Evolutionary conservation across 1,140 invertebrate species (phyloP), one percentile per base, ranked within the genome.

Genomic region (Drosophila funebris): DNA sequence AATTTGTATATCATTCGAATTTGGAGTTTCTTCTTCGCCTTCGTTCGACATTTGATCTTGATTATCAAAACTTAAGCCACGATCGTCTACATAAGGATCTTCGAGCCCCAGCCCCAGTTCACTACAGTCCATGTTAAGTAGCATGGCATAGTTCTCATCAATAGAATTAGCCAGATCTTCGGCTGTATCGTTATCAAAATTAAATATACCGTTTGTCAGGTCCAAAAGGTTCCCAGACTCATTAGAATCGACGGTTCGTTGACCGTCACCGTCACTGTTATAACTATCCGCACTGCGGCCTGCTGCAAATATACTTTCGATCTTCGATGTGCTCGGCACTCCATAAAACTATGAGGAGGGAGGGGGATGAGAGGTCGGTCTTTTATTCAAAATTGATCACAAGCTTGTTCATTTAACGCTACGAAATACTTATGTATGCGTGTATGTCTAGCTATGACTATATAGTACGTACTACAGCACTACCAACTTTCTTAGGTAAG

Each of bases 371-470:
- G 61, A 78, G 63, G 77, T 87, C 77, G 73, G 64, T 64, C 46
- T 74, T 88, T 88, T 88, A 88, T 88, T 88, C 69, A 66, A 48
- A 52, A 48, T 46, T 43, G 63, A 89, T 84, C 77, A 87, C 82
- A 89, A 82, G 77, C 62, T 75, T 64, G 43, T 75, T 84, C 62
- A 72, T 56, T 63, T 43, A 53, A 82, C 54, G 66, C 74, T 84
- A 79, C 71, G 66, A 62, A 43, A 57, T 64, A 70, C 48, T 37
- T 62, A 54, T 60, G 50, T 50, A 53, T 44, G 56, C 43, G 43
- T 63, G 29, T 61, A 61, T 39, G 39, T 62, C 50, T 63, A 52
- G 14, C 57, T 76, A 66, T 4, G 48, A 57, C 48, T 68, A 48
- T 39, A 24, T 46, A 50, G 20, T 44, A 20, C 16, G 8, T 44